Evolutionary conservation across 2,797 vertebrate species (phyloP).

Genomic region (Amblyopsis hoosieri): DNA sequence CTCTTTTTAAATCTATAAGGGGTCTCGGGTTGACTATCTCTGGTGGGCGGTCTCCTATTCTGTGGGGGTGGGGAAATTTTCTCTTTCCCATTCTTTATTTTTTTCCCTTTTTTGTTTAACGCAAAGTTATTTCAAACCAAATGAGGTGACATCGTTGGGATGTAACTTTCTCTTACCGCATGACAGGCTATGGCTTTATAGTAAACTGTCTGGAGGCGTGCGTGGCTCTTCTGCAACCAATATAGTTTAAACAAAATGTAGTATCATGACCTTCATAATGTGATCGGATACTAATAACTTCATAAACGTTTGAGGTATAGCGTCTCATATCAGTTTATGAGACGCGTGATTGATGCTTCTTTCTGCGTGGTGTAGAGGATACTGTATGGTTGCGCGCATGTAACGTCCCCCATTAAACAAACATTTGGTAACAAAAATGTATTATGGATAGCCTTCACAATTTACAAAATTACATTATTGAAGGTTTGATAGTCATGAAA

Average conservation of each 20-base stretch:
- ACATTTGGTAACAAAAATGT: not conserved
- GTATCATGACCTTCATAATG: constrained; percentile 3
- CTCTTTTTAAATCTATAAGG: constrained; percentile 99
- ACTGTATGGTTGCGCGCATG: too few relatives aligned
- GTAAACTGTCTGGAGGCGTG: not conserved
- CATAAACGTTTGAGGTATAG: not conserved
- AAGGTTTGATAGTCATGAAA: constrained; percentile 23
- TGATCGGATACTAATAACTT: not conserved
- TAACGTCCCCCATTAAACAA: not conserved
- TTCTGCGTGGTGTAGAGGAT: too few relatives aligned
- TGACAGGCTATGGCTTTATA: constrained; percentile 18
- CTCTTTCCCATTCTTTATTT: constrained; percentile 62
- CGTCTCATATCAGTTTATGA: not conserved
- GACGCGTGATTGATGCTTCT: too few relatives aligned
- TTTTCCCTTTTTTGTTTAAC: constrained; percentile 59
- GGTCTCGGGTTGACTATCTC: constrained; percentile 92
- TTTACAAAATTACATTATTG: not conserved
- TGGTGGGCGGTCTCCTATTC: constrained; percentile 97
- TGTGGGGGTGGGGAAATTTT: constrained; percentile 88
- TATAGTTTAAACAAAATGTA: constrained; percentile 10
- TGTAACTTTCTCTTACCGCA: constrained; percentile 75
- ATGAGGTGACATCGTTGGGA: constrained; percentile 92
- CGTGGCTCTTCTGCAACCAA: not conserved
- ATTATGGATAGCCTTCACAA: constrained; percentile 20
- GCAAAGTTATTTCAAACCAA: constrained; percentile 87